phyloP scores from a whole-genome alignment of 2,888 invertebrate genomes.

The Anthoptus insignis region DNA sequence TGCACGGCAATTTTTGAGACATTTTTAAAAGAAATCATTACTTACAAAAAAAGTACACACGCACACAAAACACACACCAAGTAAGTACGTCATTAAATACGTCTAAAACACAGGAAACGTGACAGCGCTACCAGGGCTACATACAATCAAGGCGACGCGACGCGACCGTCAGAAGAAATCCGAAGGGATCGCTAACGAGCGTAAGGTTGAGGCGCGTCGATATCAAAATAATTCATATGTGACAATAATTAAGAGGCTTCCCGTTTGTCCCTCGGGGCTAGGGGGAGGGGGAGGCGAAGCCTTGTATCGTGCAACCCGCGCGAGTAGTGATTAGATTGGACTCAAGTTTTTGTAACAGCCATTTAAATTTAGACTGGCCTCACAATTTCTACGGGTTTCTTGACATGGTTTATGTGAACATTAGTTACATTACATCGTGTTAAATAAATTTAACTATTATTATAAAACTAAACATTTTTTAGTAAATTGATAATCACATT shows the following conservation, averaged over 20 bases:
- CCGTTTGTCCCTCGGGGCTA: slow-evolving; percentile 58
- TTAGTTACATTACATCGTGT: too few species aligned
- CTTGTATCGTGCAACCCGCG: slow-evolving; percentile 55
- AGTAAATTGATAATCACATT: too few species aligned
- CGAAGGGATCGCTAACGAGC: slow-evolving; percentile 53
- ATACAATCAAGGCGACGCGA: slow-evolving; percentile 37
- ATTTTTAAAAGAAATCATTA: too few species aligned
- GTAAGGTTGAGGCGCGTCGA: slow-evolving; percentile 64
- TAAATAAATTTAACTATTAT: too few species aligned
- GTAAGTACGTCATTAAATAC: not conserved
- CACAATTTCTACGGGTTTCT: not conserved
- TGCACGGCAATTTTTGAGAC: too few species aligned
- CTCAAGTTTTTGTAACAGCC: slow-evolving; percentile 24
- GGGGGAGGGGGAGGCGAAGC: slow-evolving; percentile 55
- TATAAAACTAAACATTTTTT: too few species aligned
- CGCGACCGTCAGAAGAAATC: slow-evolving; percentile 50
- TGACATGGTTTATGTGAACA: not conserved
- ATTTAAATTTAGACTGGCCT: not conserved
- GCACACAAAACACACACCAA: not conserved
- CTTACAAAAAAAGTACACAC: too few species aligned
- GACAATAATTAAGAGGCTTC: slow-evolving; percentile 81
- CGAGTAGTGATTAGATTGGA: slow-evolving; percentile 58
- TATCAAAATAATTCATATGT: slow-evolving; percentile 83
- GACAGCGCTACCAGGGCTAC: slow-evolving; percentile 28
- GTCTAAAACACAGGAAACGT: slow-evolving; percentile 1